Conservation (phyloP, 2,797 vertebrate species). For the Sebastolobus altivelis region DNA sequence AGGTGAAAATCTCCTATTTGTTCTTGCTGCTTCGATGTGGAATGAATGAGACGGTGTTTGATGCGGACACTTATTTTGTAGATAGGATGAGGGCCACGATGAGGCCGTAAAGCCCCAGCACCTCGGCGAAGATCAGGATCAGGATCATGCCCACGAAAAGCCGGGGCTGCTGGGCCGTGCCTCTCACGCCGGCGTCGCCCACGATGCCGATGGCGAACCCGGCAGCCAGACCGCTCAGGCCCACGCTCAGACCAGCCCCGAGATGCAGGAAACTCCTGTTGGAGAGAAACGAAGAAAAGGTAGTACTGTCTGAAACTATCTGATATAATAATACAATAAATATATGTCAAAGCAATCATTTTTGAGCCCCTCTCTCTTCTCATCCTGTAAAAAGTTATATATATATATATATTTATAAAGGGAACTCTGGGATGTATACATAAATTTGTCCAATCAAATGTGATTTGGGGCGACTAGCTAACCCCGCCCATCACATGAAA, state of each 20-base stretch:
- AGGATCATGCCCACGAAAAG: slow-evolving; percentile 99
- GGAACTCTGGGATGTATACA: too few species aligned
- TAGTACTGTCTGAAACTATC: neutral
- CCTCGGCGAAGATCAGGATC: slow-evolving; percentile 98
- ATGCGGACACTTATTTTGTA: slow-evolving; percentile 90
- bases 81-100: slow-evolving; percentile 99
- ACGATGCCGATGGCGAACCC: slow-evolving; percentile 99
- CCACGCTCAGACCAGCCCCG: slow-evolving; percentile 96
- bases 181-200: slow-evolving; percentile 96
- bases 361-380: neutral
- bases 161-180: slow-evolving; percentile 98
- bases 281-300: neutral
- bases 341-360: neutral
- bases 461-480: too few species aligned
- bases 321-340: neutral
- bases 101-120: slow-evolving; percentile 97
- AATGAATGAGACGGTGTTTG: slow-evolving; percentile 79
- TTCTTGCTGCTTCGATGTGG: slow-evolving; percentile 82
- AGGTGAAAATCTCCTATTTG: slow-evolving; percentile 81
- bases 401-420: too few species aligned
- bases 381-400: too few species aligned
- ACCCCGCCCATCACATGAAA: too few species aligned
- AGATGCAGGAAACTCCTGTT: slow-evolving; percentile 97
- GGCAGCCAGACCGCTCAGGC: slow-evolving; percentile 96
- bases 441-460: too few species aligned